phyloP scores from a whole-genome alignment of 37 sponge, comb jelly and placozoan species.

The Geodia barretti region DNA sequence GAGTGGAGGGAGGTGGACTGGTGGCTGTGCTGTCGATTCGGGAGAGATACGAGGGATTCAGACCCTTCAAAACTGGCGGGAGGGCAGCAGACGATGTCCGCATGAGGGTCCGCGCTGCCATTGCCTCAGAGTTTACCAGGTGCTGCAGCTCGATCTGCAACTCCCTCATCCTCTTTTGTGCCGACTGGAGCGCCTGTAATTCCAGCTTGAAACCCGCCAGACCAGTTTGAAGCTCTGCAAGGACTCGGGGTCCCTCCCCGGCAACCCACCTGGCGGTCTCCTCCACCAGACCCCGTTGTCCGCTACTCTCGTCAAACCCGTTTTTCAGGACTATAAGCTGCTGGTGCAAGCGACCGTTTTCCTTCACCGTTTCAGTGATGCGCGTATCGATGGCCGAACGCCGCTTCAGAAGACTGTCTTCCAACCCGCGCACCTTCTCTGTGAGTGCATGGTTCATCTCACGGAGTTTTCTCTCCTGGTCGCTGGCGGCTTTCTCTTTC shows the following conservation, averaged over 20 bases:
- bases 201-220: slow-evolving; percentile 2
- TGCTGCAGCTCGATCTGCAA: slow-evolving; percentile 34
- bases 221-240: slow-evolving; percentile 8
- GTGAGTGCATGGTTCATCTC: slow-evolving; percentile 25
- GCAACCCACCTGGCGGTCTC: neutral
- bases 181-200: slow-evolving; percentile 5
- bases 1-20: neutral
- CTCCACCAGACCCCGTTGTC: neutral
- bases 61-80: slow-evolving; percentile 36
- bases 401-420: slow-evolving; percentile 25
- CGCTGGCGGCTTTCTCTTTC: slow-evolving; percentile 11
- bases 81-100: neutral
- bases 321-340: neutral
- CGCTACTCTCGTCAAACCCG: neutral
- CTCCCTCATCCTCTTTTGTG: neutral
- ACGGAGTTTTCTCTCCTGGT: neutral
- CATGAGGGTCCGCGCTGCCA: neutral
- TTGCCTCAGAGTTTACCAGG: neutral
- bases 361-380: slow-evolving; percentile 28
- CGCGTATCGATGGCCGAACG: slow-evolving; percentile 29
- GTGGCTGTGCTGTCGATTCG: slow-evolving; percentile 11
- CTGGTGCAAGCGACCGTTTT: slow-evolving; percentile 45
- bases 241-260: neutral
- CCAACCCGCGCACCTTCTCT: slow-evolving; percentile 3
- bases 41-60: slow-evolving; percentile 40